Percentiles rank a stretch among this genome's conserved stretches.
Conservation (phyloP, 2,797 vertebrate genomes). For the Ceryle rudis region DNA sequence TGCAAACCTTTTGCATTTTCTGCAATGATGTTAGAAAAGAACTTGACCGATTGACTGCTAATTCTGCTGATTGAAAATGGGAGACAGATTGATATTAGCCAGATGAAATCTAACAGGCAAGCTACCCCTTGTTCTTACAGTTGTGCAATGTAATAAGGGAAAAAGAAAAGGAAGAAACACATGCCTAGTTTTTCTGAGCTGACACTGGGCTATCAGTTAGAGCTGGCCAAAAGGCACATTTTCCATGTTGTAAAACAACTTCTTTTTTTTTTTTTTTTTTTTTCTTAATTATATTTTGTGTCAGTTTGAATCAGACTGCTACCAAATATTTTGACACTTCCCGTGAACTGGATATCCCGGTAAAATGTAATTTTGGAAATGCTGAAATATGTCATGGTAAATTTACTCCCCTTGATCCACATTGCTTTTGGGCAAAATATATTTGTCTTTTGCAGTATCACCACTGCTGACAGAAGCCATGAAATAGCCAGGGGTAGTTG, state of each 20-base stretch:
- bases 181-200: constrained; percentile 9
- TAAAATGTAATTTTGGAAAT: constrained; percentile 10
- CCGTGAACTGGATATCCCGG: constrained; percentile 6
- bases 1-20: constrained; percentile 6
- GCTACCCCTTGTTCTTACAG: not conserved
- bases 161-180: constrained; percentile 10
- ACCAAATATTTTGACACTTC: constrained; percentile 67
- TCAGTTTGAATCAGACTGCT: constrained; percentile 17
- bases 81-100: not conserved
- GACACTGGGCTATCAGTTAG: constrained; percentile 27
- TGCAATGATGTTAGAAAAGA: constrained; percentile 42
- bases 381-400: not conserved
- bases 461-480: not conserved
- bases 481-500: not conserved
- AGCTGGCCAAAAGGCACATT: constrained; percentile 46
- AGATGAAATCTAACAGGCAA: not conserved
- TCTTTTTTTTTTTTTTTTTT: not conserved
- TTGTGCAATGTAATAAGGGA: not conserved
- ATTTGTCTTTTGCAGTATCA: not conserved
- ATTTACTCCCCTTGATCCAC: not conserved
- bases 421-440: not conserved
- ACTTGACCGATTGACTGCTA: constrained; percentile 12
- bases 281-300: not conserved
- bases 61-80: constrained; percentile 37
- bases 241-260: not conserved